Conservation (phyloP, 2,888 invertebrate genomes). For the Sturmia bella region DNA sequence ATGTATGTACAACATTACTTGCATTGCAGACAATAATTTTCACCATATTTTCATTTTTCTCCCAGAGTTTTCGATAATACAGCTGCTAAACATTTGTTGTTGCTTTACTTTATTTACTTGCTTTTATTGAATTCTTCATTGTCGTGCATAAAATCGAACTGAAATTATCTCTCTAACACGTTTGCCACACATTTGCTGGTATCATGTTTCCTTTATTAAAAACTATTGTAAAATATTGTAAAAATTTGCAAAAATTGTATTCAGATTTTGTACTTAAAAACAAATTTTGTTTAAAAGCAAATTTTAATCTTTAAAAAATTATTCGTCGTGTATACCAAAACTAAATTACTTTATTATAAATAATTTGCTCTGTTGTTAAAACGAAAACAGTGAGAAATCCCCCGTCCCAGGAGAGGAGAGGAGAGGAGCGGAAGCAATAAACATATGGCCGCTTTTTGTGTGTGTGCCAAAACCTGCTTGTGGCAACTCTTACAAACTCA, state of each 20-base stretch:
- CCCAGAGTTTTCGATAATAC: no score
- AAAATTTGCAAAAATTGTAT: conserved; percentile 53
- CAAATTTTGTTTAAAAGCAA: not conserved
- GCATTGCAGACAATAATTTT: no score
- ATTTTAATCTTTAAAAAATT: not conserved
- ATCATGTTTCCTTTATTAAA: not conserved
- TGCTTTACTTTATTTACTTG: no score
- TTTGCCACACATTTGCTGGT: conserved; percentile 53
- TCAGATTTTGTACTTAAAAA: conserved; percentile 3
- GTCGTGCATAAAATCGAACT: not conserved
- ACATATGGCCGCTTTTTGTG: conserved; percentile 10
- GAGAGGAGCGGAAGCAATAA: not conserved
- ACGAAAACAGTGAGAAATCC: not conserved
- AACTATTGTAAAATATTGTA: conserved; percentile 37
- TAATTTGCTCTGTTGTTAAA: not conserved
- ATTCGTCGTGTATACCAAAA: not conserved
- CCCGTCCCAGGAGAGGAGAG: not conserved
- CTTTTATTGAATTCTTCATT: not conserved
- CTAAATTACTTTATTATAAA: not conserved
- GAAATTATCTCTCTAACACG: not conserved
- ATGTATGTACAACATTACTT: no score
- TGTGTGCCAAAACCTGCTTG: not conserved
- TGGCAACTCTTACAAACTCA: conserved; percentile 26
- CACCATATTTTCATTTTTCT: no score
- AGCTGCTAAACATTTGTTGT: no score